A percentile compares a stretch with the other conserved stretches of the same genome.
These are phyloP conservation scores for Drosophila equinoxialis DNA, from an alignment of 1,140 invertebrate species.

Conservation along the genomic window DNA sequence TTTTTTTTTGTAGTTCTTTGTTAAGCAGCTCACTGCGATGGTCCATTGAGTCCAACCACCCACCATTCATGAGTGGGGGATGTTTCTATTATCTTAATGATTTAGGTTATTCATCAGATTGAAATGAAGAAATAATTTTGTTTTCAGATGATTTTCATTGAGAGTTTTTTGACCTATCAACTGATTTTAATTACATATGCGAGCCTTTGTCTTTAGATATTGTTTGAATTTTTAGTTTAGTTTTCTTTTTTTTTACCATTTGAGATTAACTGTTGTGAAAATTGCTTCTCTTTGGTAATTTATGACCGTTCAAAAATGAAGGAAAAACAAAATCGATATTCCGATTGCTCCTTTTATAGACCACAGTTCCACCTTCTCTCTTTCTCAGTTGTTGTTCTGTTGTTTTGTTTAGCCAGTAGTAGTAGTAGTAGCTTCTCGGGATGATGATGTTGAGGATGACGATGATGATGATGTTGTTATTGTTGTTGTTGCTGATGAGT, in stretches of 20 bases:
- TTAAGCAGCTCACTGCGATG: not conserved
- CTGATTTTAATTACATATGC: constrained; percentile 23
- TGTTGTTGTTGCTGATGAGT: constrained; percentile 50
- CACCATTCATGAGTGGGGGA: not conserved
- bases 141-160: too few species aligned
- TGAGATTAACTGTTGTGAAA: constrained; percentile 63
- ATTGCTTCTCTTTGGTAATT: constrained; percentile 11
- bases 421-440: constrained; percentile 54
- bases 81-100: too few species aligned
- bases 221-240: too few species aligned
- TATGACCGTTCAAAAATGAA: constrained; percentile 10
- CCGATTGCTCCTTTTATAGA: constrained; percentile 46
- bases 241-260: constrained; percentile 59
- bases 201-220: constrained; percentile 5
- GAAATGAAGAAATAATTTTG: too few species aligned
- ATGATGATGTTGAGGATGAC: not conserved
- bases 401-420: constrained; percentile 24
- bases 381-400: constrained; percentile 25
- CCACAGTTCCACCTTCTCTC: constrained; percentile 12
- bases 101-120: too few species aligned
- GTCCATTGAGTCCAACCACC: not conserved
- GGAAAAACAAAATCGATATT: constrained; percentile 70
- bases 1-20: constrained; percentile 6
- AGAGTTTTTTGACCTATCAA: too few species aligned
- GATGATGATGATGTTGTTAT: constrained; percentile 39